Evolutionary conservation across 2,797 vertebrate species (phyloP), one percentile per base, ranked within the genome.

Genomic region (Cyclopterus lumpus): DNA sequence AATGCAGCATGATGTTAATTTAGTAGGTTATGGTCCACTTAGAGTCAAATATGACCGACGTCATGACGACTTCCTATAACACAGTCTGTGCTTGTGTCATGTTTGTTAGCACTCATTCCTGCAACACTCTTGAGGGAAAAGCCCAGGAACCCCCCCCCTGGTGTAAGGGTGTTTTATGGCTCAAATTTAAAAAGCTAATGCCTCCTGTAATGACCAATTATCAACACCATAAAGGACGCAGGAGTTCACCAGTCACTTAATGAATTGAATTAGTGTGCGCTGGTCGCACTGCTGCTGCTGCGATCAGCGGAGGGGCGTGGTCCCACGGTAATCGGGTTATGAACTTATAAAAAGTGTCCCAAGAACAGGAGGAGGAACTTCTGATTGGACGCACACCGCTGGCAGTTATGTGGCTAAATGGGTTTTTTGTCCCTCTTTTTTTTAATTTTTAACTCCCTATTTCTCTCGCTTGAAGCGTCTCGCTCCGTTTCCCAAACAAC

Each of bases 251-350:
- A 71, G 63, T 75, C 46, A 48, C 46, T 61, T 80, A 71, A 79
- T 85, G 28, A 73, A 82, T 57, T 64, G 59, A 75, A 67, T 81
- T 61, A 74, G 73, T 72, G 65, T 16, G 32, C 30, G 42, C 64
- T 67, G 67, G 67, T 53, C 82, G 76, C 61, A 28, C 44, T 72
- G 66, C 76, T 68, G 66, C 76, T 68, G 63, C 78, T 67, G 64
- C 48, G 73, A 76, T 79, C 64, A 73, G 73, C 18, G 38, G 65
- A 70, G 61, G 75, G 76, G 79, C 81, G 82, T 65, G 81, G 81
- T 81, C 75, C 63, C 4, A 4, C 15, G 57, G 44, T 57, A 53
- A 69, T 71, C 70, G 32, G 61, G 48, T 64, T 73, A 8, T 51
- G 11, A 24, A 36, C 48, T 63, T 75, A 40, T 61, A 40, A 24